Evolutionary conservation across 2,113 vertebrate genomes (phyloP).

Genomic region (Dendropsophus ebraccatus): DNA sequence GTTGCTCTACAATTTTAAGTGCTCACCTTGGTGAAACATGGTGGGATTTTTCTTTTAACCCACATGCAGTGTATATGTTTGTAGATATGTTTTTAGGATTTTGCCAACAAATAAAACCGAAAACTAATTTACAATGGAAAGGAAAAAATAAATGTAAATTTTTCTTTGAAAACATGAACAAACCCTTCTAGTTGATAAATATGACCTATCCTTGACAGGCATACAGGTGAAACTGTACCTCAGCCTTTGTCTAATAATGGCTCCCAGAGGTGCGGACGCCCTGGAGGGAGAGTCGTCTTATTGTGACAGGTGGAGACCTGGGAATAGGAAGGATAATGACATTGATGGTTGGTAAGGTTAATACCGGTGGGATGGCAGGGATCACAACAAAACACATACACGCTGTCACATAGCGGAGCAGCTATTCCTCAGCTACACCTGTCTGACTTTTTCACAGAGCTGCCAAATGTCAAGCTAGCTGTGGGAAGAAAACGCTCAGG

Average conservation of each 20-base stretch:
- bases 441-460: conserved; percentile 57
- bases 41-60: too few relatives aligned
- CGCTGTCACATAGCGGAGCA: conserved; percentile 13
- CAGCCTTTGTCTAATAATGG: not conserved
- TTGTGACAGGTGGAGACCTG: not conserved
- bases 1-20: too few relatives aligned
- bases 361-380: not conserved
- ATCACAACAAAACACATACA: conserved; percentile 3
- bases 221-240: not conserved
- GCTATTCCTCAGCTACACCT: conserved; percentile 37
- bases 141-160: not conserved
- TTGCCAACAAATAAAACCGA: too few relatives aligned
- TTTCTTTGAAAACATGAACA: not conserved
- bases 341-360: conserved; percentile 36
- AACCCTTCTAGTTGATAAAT: not conserved
- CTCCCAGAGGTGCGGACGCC: not conserved
- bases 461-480: conserved; percentile 48
- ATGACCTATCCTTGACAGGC: not conserved
- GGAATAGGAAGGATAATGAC: conserved; percentile 40
- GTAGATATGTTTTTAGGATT: too few relatives aligned
- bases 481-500: conserved; percentile 23
- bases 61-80: too few relatives aligned
- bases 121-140: too few relatives aligned
- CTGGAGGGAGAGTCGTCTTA: not conserved
- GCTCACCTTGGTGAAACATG: too few relatives aligned